Evolutionary conservation across 2,113 vertebrate species (phyloP), one percentile per base, ranked within the genome.

Genomic region (Xenotilapia longispinis): DNA sequence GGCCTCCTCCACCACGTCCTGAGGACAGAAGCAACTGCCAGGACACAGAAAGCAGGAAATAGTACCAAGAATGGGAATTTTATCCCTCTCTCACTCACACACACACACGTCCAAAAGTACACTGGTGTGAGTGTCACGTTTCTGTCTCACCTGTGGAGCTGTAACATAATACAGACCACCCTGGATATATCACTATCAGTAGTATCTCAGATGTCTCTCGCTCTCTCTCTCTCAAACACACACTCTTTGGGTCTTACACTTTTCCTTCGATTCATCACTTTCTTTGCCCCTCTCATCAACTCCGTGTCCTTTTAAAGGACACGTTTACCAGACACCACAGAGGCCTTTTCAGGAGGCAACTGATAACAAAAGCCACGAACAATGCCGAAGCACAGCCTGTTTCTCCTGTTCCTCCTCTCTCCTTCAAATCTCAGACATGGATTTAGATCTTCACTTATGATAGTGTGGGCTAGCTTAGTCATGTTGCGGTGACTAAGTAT

Each of bases 1-100:
- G 68, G 98, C 98, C 92, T 99, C 99, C 96, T 99, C 99, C 40
- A 99, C 97, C 91, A 98, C 99, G 96, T 99, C 98, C 93, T 98
- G 98, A 7, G 99, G 99, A 96, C 98, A 99, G 96, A 98, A 99
- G 57, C 96, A 96, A 93, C 98, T 99, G 97, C 91, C 95, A 96
- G 92, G 96, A 93, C 96, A 93, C 92, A 95, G 93, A 12, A 93
- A 94, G 89, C 86, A 92, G 87, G 84, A 91, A 92, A 85, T 84
- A 85, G 75, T 36, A 84, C 49, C 51, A 94, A 85, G 55, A 94
- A 92, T 83, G 89, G 85, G 88, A 94, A 95, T 92, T 94, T 65
- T 78, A 23, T 60, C 58, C 23, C 47, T 23, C 7, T 47, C 40
- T 75, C 83, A 10, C 82, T n/a, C 53, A 23, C 58, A 70, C 85